phyloP scores from a whole-genome alignment of 2,113 vertebrate species.

The Macquaria australasica region DNA sequence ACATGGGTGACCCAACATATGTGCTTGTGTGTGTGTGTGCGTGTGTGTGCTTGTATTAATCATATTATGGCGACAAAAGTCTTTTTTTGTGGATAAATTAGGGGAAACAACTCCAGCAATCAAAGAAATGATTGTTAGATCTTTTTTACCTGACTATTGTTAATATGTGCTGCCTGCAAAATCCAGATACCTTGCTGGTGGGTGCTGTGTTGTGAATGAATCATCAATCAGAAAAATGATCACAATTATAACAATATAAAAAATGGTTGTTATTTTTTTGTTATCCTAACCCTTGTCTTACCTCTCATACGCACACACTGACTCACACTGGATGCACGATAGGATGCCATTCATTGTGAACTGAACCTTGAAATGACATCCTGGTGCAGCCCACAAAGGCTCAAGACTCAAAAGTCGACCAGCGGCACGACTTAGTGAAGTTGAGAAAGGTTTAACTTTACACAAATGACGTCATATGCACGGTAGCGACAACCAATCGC shows the following conservation, averaged over 20 bases:
- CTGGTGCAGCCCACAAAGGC: neutral
- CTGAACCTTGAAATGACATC: neutral
- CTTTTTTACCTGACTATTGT: no score
- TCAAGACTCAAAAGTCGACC: neutral
- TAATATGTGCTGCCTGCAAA: no score
- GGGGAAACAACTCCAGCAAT: no score
- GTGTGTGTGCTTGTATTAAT: neutral
- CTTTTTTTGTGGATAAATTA: no score
- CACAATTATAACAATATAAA: neutral
- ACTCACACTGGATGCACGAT: neutral
- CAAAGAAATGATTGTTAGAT: no score
- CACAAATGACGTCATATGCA: neutral
- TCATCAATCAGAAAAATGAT: neutral
- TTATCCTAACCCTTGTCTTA: neutral
- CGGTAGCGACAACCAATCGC: neutral
- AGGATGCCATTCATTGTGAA: neutral
- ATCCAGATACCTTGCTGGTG: no score
- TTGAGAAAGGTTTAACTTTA: neutral
- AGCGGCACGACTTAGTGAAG: no score
- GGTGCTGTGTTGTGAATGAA: no score
- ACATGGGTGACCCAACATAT: neutral
- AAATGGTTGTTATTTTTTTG: neutral
- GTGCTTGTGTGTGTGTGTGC: no score
- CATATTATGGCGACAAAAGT: neutral
- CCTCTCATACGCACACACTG: neutral